A percentile compares a stretch with the other conserved stretches of the same genome.
phyloP scores from a whole-genome alignment of 2,113 vertebrate species.

The Microtus oregoni region DNA sequence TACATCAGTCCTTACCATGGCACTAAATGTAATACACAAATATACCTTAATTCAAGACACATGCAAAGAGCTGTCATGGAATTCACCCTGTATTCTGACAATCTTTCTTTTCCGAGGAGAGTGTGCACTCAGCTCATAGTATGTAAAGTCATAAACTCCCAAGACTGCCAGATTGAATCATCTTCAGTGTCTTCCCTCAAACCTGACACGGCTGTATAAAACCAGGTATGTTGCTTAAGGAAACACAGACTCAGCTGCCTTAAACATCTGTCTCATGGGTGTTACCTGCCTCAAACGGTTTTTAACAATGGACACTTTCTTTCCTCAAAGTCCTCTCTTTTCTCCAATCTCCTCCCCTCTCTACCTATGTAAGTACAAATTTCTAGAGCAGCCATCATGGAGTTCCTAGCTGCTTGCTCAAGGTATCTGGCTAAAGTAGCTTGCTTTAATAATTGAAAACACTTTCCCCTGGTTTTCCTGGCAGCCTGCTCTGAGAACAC shows the following conservation, averaged over 20 bases:
- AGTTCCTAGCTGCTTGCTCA: slow-evolving; percentile 53
- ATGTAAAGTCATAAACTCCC: slow-evolving; percentile 4
- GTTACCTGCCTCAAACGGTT: not conserved
- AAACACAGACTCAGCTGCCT: not conserved
- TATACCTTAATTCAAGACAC: slow-evolving; percentile 51
- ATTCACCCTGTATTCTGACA: slow-evolving; percentile 11
- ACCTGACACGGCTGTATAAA: not conserved
- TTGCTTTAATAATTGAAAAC: slow-evolving; percentile 9
- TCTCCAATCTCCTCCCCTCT: not conserved
- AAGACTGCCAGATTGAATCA: slow-evolving; percentile 25
- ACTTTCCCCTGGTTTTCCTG: slow-evolving; percentile 14
- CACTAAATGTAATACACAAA: slow-evolving; percentile 15
- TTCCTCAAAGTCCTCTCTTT: not conserved
- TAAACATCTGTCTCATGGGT: not conserved
- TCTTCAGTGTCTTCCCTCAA: not conserved
- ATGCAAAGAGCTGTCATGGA: not conserved
- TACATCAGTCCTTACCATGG: not conserved
- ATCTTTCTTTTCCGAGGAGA: not conserved
- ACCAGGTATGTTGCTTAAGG: not conserved
- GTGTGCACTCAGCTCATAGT: slow-evolving; percentile 15
- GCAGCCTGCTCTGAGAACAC: slow-evolving; percentile 25
- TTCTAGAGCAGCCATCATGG: slow-evolving; percentile 39
- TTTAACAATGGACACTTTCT: not conserved
- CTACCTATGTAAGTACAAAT: not conserved
- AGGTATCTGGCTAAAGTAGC: slow-evolving; percentile 45